Percentiles rank a stretch among this genome's conserved stretches.
phyloP scores from a whole-genome alignment of 2,797 vertebrate species.

The Galago senegalensis region DNA sequence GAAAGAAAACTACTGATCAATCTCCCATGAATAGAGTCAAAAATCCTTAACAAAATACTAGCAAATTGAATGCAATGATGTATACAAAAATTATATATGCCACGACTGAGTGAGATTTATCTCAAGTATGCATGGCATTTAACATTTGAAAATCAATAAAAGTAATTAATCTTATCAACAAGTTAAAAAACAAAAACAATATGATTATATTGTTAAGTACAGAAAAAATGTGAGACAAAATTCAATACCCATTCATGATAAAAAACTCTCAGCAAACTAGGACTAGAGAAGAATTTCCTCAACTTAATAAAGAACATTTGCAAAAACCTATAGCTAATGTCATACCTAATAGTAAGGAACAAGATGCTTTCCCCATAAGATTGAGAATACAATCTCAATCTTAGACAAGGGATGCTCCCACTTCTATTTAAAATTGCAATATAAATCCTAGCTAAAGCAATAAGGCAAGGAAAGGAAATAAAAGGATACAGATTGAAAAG shows the following conservation, averaged over 20 bases:
- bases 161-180: not conserved
- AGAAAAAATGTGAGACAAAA: conserved; percentile 24
- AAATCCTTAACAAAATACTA: not conserved
- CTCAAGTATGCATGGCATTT: not conserved
- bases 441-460: not conserved
- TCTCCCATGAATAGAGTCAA: not conserved
- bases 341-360: not conserved
- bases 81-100: not conserved
- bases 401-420: not conserved
- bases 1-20: not conserved
- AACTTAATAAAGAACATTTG: not conserved
- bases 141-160: not conserved
- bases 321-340: not conserved
- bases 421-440: not conserved
- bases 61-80: not conserved
- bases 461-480: conserved; percentile 15
- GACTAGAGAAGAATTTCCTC: not conserved
- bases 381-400: no score
- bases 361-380: not conserved
- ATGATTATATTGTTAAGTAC: not conserved
- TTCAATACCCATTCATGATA: not conserved
- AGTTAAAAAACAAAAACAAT: conserved; percentile 29
- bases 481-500: not conserved
- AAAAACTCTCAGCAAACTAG: not conserved
- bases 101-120: not conserved